phyloP scores from a whole-genome alignment of 2,113 vertebrate species.

The Panurus biarmicus region DNA sequence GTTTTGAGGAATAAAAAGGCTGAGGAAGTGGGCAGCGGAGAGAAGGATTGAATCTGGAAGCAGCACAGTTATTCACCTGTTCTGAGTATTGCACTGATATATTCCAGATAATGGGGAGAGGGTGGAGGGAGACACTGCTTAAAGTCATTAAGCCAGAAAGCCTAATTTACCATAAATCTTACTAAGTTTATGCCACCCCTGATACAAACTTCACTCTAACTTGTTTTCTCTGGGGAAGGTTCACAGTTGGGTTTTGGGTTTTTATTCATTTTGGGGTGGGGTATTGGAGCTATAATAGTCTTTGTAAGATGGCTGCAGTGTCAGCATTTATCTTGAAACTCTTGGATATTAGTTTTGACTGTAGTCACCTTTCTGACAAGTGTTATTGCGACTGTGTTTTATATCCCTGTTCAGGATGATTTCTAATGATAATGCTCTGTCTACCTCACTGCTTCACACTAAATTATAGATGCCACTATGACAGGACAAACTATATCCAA shows the following conservation, averaged over 20 bases:
- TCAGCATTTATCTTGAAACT: constrained; percentile 81
- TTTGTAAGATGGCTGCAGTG: constrained; percentile 73
- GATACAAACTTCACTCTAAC: constrained; percentile 60
- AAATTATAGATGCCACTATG: constrained; percentile 78
- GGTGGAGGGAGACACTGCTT: constrained; percentile 56
- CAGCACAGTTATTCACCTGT: constrained; percentile 51
- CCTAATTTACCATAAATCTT: constrained; percentile 57
- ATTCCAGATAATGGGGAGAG: constrained; percentile 26
- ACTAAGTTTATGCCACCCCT: constrained; percentile 58
- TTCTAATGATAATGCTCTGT: constrained; percentile 81
- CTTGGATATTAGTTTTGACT: constrained; percentile 83
- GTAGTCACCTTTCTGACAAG: constrained; percentile 82
- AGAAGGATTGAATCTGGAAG: neutral
- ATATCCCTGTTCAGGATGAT: constrained; percentile 81
- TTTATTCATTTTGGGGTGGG: neutral
- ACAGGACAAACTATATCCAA: constrained; percentile 72
- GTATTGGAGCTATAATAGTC: constrained; percentile 67
- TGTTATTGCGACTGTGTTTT: constrained; percentile 80
- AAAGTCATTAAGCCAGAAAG: constrained; percentile 61
- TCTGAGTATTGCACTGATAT: constrained; percentile 40
- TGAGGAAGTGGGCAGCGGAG: neutral
- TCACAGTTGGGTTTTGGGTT: constrained; percentile 50
- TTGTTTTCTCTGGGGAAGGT: constrained; percentile 60
- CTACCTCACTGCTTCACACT: constrained; percentile 77
- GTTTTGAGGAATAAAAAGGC: constrained; percentile 11